Evolutionary conservation across 2,888 invertebrate species (phyloP).

Genomic region (Hyposoter didymator): DNA sequence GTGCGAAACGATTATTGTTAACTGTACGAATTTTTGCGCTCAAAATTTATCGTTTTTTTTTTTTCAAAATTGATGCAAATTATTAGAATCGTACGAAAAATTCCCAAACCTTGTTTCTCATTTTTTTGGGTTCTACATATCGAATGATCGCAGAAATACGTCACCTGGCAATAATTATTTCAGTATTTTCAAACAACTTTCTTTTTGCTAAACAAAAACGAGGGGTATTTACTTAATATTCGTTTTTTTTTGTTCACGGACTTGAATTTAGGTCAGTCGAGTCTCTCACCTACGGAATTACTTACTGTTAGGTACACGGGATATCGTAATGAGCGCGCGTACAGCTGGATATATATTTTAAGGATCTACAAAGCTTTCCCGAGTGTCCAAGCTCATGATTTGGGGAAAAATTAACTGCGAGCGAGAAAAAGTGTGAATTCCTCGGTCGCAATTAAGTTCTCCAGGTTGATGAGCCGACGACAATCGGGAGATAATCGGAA

Average conservation of each 20-base stretch:
- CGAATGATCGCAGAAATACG: background rate
- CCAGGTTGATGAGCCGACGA: background rate
- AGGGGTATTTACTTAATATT: background rate
- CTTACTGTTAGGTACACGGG: slow-evolving; percentile 17
- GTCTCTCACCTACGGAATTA: slow-evolving; percentile 37
- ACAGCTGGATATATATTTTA: slow-evolving; percentile 31
- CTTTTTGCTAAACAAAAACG: background rate
- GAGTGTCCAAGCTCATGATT: background rate
- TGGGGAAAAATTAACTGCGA: background rate
- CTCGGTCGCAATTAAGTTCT: slow-evolving; percentile 29
- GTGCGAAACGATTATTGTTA: slow-evolving; percentile 61
- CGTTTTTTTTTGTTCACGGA: slow-evolving; percentile 2
- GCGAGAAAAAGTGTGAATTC: slow-evolving; percentile 10
- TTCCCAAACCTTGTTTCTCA: background rate
- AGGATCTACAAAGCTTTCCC: slow-evolving; percentile 3
- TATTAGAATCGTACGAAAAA: background rate
- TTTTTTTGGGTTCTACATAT: background rate
- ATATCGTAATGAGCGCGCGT: slow-evolving; percentile 4
- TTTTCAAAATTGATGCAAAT: background rate
- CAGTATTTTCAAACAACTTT: background rate
- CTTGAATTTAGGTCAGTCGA: slow-evolving; percentile 32
- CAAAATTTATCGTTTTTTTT: background rate
- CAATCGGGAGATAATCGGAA: slow-evolving; percentile 14
- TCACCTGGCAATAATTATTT: background rate
- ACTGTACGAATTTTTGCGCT: background rate